Evolutionary conservation across 2,113 vertebrate species (phyloP), one percentile per base, ranked within the genome.

Genomic region (Isichthys henryi): DNA sequence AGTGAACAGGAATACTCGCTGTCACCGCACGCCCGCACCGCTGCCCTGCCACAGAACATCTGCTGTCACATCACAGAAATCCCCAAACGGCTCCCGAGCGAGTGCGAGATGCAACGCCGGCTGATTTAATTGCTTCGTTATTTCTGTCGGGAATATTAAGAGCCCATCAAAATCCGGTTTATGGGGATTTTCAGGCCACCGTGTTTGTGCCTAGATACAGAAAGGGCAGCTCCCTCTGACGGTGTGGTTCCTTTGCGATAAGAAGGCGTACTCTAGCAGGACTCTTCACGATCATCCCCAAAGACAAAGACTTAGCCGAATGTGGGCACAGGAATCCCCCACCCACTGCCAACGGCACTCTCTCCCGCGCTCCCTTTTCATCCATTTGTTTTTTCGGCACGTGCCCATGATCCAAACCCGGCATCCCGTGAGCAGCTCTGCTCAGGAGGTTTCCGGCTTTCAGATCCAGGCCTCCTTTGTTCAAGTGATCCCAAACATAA

Each of bases 121-220:
- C 45, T 15, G 74, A 77, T 89, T 94, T 95, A 95, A 94, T 94
- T 94, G 92, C 91, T 92, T 88, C 91, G 91, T 92, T 94, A 91
- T 80, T 94, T 89, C 88, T 92, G 91, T 91, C 92, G 92, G 92
- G 91, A 95, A 93, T 92, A 91, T 93, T 90, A 84, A 93, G 91
- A 91, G 90, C 92, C 90, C 92, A 90, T 93, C 91, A 94, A 92
- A 91, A 91, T 92, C 91, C 91, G 91, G 89, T 91, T 90, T 89
- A 89, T n/a, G 82, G 90, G 91, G 93, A 93, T 94, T 49, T 94
- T 94, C 90, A 92, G 92, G 93, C 92, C 90, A 93, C 93, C 92
- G 94, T 92, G 95, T 93, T 92, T 92, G 92, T 92, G 94, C 91
- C 91, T 90, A 94, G 92, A 90, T 88, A 90, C 74, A 90, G 91